These are phyloP conservation scores for Collichthys lucidus DNA, from an alignment of 2,113 vertebrate genomes.

Conservation along the genomic window DNA sequence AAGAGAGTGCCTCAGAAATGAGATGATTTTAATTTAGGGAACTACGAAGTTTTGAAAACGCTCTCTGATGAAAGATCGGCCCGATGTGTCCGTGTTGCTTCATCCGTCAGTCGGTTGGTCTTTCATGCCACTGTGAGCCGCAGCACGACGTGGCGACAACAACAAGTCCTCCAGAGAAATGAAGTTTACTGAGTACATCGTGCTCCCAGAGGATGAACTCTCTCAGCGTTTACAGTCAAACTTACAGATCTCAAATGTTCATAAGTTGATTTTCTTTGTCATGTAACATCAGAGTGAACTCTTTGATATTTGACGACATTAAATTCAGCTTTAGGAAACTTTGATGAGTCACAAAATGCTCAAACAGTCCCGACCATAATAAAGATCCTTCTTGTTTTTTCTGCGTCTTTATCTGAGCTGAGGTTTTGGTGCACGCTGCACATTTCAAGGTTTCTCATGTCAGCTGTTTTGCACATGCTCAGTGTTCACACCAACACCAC, in stretches of 20 bases:
- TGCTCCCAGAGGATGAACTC: background rate
- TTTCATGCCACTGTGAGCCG: too few species aligned
- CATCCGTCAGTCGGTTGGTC: background rate
- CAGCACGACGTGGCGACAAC: background rate
- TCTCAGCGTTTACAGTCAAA: background rate
- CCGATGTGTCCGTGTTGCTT: background rate
- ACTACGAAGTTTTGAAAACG: background rate
- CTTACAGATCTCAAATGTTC: background rate
- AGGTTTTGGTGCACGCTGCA: too few species aligned
- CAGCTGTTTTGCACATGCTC: constrained; percentile 14
- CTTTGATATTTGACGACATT: too few species aligned
- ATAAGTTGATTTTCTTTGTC: too few species aligned
- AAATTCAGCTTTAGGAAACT: too few species aligned
- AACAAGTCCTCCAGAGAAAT: background rate
- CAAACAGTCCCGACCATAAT: too few species aligned
- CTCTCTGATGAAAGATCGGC: background rate
- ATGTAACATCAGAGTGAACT: too few species aligned
- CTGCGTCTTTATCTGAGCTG: background rate
- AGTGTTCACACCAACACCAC: background rate
- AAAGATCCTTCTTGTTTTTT: too few species aligned
- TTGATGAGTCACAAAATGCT: too few species aligned
- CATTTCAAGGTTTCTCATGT: background rate
- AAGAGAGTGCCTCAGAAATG: background rate
- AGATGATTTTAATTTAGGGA: background rate
- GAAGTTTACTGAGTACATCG: background rate